phyloP scores from a whole-genome alignment of 2,888 invertebrate species.

The Drosophila multiciliata region DNA sequence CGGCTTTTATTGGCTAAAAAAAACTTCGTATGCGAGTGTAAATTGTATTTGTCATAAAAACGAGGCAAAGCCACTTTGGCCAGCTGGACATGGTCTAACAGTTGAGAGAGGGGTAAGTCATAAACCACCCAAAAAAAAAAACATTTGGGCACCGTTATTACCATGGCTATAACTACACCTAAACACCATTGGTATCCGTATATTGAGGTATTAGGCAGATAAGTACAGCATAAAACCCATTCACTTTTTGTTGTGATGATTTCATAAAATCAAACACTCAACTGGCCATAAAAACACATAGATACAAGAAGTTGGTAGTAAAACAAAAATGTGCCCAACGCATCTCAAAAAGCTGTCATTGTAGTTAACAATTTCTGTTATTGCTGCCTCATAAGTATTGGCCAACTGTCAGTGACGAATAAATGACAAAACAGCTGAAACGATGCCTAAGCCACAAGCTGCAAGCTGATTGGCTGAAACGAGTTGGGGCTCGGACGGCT shows the following conservation, averaged over 20 bases:
- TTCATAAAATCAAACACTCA: constrained; percentile 58
- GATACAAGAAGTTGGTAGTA: constrained; percentile 34
- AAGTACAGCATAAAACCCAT: constrained; percentile 75
- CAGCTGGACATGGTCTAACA: constrained; percentile 11
- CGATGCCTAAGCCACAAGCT: constrained; percentile 4
- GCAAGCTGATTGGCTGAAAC: constrained; percentile 46
- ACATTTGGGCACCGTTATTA: constrained; percentile 55
- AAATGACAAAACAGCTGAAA: constrained; percentile 61
- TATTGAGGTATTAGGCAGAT: constrained; percentile 52
- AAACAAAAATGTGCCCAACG: constrained; percentile 65
- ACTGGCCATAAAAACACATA: constrained; percentile 62
- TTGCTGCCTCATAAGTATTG: constrained; percentile 60
- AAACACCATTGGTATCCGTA: constrained; percentile 18
- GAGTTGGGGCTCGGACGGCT: constrained; percentile 26
- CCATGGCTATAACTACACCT: constrained; percentile 1
- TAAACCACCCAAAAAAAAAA: constrained; percentile 75
- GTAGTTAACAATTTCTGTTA: constrained; percentile 26
- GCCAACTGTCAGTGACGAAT: constrained; percentile 63
- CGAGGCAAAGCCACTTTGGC: constrained; percentile 34
- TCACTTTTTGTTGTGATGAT: constrained; percentile 74
- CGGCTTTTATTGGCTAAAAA: constrained; percentile 37
- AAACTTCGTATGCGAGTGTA: constrained; percentile 33
- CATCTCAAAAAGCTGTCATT: constrained; percentile 60
- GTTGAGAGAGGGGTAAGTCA: constrained; percentile 32
- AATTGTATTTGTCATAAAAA: constrained; percentile 65